A percentile compares a stretch with the other conserved stretches of the same genome.
Conservation (phyloP, 2,113 vertebrate genomes). For the Scophthalmus maximus region DNA sequence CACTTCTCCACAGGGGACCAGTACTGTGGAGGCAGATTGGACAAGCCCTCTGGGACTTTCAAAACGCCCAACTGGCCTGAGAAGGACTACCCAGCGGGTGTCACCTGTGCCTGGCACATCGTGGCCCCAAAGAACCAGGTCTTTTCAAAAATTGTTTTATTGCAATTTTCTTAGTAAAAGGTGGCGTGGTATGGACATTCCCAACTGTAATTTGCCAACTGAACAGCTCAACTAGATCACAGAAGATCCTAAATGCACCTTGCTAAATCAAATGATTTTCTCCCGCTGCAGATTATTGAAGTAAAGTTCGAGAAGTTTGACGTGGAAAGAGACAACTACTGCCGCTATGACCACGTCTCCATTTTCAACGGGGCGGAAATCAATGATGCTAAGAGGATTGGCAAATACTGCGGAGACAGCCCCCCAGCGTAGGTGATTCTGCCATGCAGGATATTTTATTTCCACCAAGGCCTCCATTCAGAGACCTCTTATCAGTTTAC, state of each 20-base stretch:
- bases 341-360: conserved; percentile 94
- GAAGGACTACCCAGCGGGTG: conserved; percentile 95
- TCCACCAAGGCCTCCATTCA: neutral
- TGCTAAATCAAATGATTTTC: conserved; percentile 6
- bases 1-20: conserved; percentile 88
- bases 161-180: neutral
- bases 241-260: neutral
- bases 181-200: too few species aligned
- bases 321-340: conserved; percentile 97
- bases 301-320: conserved; percentile 98
- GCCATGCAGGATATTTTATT: conserved; percentile 14
- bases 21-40: conserved; percentile 93
- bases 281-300: conserved; percentile 86
- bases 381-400: conserved; percentile 94
- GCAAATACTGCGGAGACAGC: conserved; percentile 96
- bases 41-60: conserved; percentile 90
- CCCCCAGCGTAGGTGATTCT: conserved; percentile 92
- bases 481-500: conserved; percentile 16
- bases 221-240: too few species aligned
- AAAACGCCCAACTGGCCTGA: conserved; percentile 99
- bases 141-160: too few species aligned
- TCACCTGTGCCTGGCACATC: conserved; percentile 97
- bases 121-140: conserved; percentile 96
- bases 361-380: conserved; percentile 95
- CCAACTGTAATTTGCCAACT: too few species aligned